Conservation (phyloP, 2,888 invertebrate genomes). For the Andricus quercusramuli region DNA sequence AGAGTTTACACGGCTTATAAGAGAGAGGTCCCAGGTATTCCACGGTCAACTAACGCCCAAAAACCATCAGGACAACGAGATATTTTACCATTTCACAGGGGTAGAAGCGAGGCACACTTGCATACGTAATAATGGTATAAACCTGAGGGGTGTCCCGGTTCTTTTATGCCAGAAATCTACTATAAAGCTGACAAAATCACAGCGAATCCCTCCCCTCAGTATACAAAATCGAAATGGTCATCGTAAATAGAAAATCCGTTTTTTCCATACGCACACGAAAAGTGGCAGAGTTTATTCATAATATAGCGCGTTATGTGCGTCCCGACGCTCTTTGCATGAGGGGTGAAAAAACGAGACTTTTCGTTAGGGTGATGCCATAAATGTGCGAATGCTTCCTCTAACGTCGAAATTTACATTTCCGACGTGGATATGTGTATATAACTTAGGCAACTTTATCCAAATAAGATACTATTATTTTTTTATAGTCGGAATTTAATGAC, state of each 20-base stretch:
- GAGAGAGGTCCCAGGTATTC: slow-evolving; percentile 55
- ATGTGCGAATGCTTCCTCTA: slow-evolving; percentile 30
- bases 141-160: slow-evolving; percentile 70
- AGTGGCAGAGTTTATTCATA: slow-evolving; percentile 68
- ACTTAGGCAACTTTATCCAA: neutral
- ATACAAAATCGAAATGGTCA: slow-evolving; percentile 74
- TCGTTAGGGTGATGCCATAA: slow-evolving; percentile 54
- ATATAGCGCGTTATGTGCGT: slow-evolving; percentile 57
- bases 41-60: slow-evolving; percentile 39
- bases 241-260: slow-evolving; percentile 75
- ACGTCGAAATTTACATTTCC: slow-evolving; percentile 49
- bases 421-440: slow-evolving; percentile 44
- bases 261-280: slow-evolving; percentile 64
- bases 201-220: slow-evolving; percentile 58
- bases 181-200: slow-evolving; percentile 72
- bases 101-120: slow-evolving; percentile 68
- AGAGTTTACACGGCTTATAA: slow-evolving; percentile 53
- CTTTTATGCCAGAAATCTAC: slow-evolving; percentile 71
- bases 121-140: slow-evolving; percentile 75
- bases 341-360: slow-evolving; percentile 53
- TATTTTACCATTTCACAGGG: slow-evolving; percentile 62
- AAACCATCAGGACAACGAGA: slow-evolving; percentile 45
- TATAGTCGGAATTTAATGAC: neutral
- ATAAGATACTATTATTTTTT: neutral
- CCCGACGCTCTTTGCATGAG: slow-evolving; percentile 49